phyloP scores from a whole-genome alignment of 2,113 vertebrate genomes.

The Lycocorax pyrrhopterus region DNA sequence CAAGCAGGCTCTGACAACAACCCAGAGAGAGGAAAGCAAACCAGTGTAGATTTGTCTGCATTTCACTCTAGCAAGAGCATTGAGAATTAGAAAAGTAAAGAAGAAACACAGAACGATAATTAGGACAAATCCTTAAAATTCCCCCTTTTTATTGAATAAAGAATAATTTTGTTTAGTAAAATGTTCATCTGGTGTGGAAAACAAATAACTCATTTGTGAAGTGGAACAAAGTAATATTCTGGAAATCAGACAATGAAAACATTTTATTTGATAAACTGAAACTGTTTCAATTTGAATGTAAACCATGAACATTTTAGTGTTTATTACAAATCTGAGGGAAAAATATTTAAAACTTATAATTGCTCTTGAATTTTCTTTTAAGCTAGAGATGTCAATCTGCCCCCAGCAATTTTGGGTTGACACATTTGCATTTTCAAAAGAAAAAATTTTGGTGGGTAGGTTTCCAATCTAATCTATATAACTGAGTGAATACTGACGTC shows the following conservation, averaged over 20 bases:
- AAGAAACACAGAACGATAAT: background rate
- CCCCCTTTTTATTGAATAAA: background rate
- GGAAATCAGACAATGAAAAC: background rate
- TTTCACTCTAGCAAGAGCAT: background rate
- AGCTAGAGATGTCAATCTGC: background rate
- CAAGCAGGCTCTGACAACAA: conserved; percentile 27
- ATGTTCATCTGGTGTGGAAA: background rate
- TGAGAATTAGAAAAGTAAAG: background rate
- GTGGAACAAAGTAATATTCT: background rate
- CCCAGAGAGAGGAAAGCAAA: conserved; percentile 33
- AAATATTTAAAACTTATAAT: background rate
- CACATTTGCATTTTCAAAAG: background rate
- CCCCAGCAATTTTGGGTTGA: background rate
- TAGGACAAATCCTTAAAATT: background rate
- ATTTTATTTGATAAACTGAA: background rate
- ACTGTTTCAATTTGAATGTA: background rate
- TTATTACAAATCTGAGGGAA: background rate
- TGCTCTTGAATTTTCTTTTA: background rate
- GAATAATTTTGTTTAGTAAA: background rate
- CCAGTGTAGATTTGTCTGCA: conserved; percentile 13
- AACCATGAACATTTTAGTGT: background rate
- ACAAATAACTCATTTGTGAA: background rate
- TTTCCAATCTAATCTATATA: background rate
- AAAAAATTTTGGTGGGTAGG: background rate
- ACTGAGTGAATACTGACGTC: background rate